These are phyloP conservation scores for Notamacropus eugenii DNA, from an alignment of 2,797 vertebrate species.

Conservation along the genomic window DNA sequence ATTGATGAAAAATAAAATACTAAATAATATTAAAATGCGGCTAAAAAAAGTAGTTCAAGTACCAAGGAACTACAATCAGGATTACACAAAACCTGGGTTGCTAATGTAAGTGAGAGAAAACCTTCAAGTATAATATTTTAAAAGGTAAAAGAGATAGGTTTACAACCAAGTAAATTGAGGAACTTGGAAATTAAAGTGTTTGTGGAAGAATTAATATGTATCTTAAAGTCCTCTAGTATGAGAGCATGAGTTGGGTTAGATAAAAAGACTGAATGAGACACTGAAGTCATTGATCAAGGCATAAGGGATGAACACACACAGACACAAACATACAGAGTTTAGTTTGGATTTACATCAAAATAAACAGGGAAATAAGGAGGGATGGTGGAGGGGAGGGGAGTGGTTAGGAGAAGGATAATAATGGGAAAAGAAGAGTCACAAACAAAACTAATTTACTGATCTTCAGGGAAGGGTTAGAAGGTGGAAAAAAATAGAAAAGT, in stretches of 20 bases:
- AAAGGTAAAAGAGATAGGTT: not conserved
- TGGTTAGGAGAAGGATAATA: not conserved
- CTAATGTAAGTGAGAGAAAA: not conserved
- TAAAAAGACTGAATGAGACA: not conserved
- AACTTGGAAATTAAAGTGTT: not conserved
- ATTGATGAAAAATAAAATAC: not conserved
- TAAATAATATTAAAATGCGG: not conserved
- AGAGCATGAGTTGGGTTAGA: not conserved
- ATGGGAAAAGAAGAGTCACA: not conserved
- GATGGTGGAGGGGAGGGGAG: not conserved
- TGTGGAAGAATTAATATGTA: not conserved
- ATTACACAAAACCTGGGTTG: not conserved
- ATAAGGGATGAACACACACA: not conserved
- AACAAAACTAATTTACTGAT: not conserved
- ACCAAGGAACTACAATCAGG: not conserved
- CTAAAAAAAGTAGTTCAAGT: not conserved
- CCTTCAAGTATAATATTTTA: not conserved
- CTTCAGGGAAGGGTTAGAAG: not conserved
- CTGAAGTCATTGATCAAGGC: not conserved
- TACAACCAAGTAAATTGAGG: not conserved
- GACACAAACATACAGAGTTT: not conserved
- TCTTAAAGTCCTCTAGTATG: not conserved
- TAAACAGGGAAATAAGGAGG: not conserved
- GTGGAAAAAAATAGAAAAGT: not conserved
- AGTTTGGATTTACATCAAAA: not conserved